phyloP scores from a whole-genome alignment of 2,797 vertebrate genomes.

The Phrynocephalus guinanensis region DNA sequence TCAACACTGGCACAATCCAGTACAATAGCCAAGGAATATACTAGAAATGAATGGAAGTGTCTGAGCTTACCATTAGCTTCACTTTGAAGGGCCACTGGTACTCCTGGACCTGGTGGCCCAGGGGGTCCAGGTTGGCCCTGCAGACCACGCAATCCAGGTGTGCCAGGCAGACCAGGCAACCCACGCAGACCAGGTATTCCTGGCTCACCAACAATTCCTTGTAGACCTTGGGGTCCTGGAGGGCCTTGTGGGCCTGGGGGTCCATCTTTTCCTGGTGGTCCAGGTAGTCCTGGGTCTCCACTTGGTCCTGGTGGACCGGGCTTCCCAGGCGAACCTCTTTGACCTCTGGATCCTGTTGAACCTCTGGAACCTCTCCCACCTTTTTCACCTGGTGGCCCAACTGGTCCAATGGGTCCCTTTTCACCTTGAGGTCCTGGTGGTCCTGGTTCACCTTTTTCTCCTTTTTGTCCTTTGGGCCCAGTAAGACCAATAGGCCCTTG shows the following conservation, averaged over 20 bases:
- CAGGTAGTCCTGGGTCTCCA: constrained; percentile 89
- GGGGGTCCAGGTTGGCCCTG: constrained; percentile 81
- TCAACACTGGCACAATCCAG: neutral
- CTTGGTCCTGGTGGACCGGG: constrained; percentile 88
- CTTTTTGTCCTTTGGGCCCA: constrained; percentile 92
- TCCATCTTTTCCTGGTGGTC: constrained; percentile 89
- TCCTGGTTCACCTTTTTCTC: constrained; percentile 89
- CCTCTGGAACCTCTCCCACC: constrained; percentile 90
- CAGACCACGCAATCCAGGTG: constrained; percentile 85
- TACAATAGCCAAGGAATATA: neutral
- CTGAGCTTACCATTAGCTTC: constrained; percentile 76
- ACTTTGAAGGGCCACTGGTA: constrained; percentile 82
- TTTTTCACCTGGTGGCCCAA: constrained; percentile 88
- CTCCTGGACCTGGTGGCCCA: constrained; percentile 75
- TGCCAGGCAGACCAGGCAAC: constrained; percentile 85
- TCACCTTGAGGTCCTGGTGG: constrained; percentile 87
- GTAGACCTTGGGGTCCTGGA: constrained; percentile 87
- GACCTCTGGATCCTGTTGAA: constrained; percentile 89
- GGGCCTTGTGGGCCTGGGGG: constrained; percentile 86
- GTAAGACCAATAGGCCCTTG: constrained; percentile 84
- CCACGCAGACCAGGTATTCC: constrained; percentile 89
- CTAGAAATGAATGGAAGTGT: neutral
- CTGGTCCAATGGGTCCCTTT: constrained; percentile 84
- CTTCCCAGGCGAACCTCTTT: constrained; percentile 92
- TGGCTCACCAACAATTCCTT: constrained; percentile 86